Conservation (phyloP, 2,797 vertebrate genomes). For the Schizopygopsis pylzovi region DNA sequence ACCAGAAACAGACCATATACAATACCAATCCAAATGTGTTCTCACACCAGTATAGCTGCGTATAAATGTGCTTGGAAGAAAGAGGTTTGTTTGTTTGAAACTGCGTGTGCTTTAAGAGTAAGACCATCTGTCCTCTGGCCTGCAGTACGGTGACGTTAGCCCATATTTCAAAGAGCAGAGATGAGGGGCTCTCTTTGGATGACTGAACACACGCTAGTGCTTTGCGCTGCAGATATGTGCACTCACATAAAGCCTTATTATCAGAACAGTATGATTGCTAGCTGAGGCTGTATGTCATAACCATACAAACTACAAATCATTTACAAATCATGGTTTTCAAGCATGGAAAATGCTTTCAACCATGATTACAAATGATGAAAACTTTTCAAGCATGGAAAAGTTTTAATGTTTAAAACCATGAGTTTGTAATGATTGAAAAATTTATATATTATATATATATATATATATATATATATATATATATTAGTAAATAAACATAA, state of each 20-base stretch:
- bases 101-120: slow-evolving; percentile 54
- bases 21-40: slow-evolving; percentile 20
- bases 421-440: too few relatives aligned
- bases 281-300: not conserved
- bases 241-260: slow-evolving; percentile 11
- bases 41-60: not conserved
- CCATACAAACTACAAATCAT: not conserved
- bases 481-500: too few relatives aligned
- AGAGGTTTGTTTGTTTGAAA: not conserved
- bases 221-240: slow-evolving; percentile 13
- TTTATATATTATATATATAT: too few relatives aligned
- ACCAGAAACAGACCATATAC: slow-evolving; percentile 31
- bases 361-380: not conserved
- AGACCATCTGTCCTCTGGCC: slow-evolving; percentile 67
- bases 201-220: slow-evolving; percentile 30
- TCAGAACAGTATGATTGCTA: slow-evolving; percentile 32
- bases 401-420: not conserved
- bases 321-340: too few relatives aligned
- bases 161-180: slow-evolving; percentile 67
- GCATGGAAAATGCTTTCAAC: not conserved
- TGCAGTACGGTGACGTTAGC: slow-evolving; percentile 69
- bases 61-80: slow-evolving; percentile 9
- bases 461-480: too few relatives aligned
- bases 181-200: slow-evolving; percentile 57
- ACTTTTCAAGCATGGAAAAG: not conserved